Percentiles rank a stretch among this genome's conserved stretches.
Evolutionary conservation across 2,888 invertebrate species (phyloP).

Genomic region (Notodonta ziczac): DNA sequence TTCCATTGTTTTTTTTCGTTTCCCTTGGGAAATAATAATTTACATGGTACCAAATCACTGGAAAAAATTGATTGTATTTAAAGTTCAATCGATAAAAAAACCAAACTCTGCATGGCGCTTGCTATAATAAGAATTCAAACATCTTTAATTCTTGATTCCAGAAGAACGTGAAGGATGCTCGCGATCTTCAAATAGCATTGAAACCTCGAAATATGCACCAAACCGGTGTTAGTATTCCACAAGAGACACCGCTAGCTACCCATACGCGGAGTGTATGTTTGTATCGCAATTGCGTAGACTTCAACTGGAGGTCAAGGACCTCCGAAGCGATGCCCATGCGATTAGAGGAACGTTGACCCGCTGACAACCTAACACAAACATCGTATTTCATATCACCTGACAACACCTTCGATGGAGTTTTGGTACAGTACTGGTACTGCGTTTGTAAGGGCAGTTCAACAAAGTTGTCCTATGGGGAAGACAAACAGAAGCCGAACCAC

Average conservation of each 20-base stretch:
- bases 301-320: conserved; percentile 49
- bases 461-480: too few species aligned
- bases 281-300: conserved; percentile 16
- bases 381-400: conserved; percentile 6
- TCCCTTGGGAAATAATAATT: too few species aligned
- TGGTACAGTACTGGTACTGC: too few species aligned
- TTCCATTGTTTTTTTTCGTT: too few species aligned
- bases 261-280: conserved; percentile 21
- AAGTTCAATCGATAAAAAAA: too few species aligned
- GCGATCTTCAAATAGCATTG: neutral
- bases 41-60: too few species aligned
- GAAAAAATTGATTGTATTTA: too few species aligned
- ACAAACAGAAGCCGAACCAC: too few species aligned
- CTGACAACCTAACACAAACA: neutral
- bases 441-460: too few species aligned
- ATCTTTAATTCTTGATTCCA: neutral
- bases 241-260: conserved; percentile 22
- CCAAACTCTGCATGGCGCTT: too few species aligned
- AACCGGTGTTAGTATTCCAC: conserved; percentile 37
- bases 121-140: too few species aligned
- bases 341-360: conserved; percentile 73
- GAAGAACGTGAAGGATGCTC: neutral
- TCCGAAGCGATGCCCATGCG: conserved; percentile 56
- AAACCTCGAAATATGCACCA: neutral
- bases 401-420: conserved; percentile 2